phyloP scores from a whole-genome alignment of 2,888 invertebrate genomes.

The Eristalis arbustorum region DNA sequence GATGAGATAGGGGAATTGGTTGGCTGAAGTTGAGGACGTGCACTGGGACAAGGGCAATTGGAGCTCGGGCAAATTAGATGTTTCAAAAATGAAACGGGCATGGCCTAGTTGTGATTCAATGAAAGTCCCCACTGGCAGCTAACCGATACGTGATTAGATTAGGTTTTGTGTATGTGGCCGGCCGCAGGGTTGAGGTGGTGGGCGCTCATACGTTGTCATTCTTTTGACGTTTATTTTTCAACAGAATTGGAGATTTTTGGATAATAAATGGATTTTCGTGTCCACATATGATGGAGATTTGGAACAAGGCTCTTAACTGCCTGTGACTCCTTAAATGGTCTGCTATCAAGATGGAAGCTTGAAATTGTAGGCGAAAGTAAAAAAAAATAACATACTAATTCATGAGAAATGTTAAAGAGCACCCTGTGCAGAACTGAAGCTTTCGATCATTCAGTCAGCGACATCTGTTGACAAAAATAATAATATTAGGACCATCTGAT shows the following conservation, averaged over 20 bases:
- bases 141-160: not conserved
- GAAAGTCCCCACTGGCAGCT: not conserved
- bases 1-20: slow-evolving; percentile 64
- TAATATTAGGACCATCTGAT: too few species aligned
- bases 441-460: too few species aligned
- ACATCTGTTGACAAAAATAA: too few species aligned
- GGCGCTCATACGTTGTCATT: not conserved
- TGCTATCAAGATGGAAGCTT: too few species aligned
- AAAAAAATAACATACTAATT: too few species aligned
- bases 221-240: not conserved
- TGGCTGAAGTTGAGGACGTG: not conserved
- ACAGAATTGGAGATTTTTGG: not conserved
- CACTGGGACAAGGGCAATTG: not conserved
- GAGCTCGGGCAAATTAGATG: slow-evolving; percentile 33
- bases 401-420: too few species aligned
- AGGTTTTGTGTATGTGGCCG: not conserved
- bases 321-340: too few species aligned
- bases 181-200: not conserved
- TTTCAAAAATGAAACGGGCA: not conserved
- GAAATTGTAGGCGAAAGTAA: too few species aligned
- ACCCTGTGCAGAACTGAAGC: too few species aligned
- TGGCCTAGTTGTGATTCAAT: not conserved
- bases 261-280: too few species aligned
- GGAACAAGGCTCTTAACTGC: too few species aligned
- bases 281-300: too few species aligned